These are phyloP conservation scores for Pempheris klunzingeri DNA, from an alignment of 2,797 vertebrate species.

Conservation along the genomic window DNA sequence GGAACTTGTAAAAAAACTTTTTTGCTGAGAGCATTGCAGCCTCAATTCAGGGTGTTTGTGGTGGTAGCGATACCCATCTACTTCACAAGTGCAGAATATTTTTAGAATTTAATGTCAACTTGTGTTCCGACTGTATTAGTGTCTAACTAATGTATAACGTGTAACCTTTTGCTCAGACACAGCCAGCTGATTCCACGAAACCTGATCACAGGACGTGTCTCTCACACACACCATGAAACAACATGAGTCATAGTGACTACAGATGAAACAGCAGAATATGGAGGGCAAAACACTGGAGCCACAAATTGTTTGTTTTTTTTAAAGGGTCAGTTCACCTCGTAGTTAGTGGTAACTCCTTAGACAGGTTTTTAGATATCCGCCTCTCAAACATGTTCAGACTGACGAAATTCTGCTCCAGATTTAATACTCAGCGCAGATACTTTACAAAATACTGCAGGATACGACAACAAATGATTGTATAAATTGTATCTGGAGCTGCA, in stretches of 20 bases:
- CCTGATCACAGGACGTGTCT: neutral
- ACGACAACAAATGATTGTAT: no score
- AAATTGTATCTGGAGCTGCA: no score
- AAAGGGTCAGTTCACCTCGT: no score
- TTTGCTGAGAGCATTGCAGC: no score
- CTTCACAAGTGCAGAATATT: neutral
- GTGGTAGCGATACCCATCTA: neutral
- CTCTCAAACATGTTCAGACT: no score
- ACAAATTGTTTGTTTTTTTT: neutral
- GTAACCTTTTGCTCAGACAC: neutral
- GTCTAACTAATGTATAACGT: neutral
- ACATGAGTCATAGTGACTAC: constrained; percentile 1
- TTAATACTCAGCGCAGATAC: no score
- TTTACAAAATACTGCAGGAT: no score
- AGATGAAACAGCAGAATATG: neutral
- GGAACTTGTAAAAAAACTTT: no score
- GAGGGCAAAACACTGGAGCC: neutral
- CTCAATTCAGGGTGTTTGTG: neutral
- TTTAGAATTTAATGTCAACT: no score
- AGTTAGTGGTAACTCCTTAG: no score
- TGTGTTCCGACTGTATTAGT: neutral
- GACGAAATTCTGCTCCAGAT: no score
- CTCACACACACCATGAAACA: constrained; percentile 5
- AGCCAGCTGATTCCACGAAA: neutral
- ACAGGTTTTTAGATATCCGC: no score